Conservation (phyloP, 1,140 invertebrate genomes). For the Dreissena polymorpha region DNA sequence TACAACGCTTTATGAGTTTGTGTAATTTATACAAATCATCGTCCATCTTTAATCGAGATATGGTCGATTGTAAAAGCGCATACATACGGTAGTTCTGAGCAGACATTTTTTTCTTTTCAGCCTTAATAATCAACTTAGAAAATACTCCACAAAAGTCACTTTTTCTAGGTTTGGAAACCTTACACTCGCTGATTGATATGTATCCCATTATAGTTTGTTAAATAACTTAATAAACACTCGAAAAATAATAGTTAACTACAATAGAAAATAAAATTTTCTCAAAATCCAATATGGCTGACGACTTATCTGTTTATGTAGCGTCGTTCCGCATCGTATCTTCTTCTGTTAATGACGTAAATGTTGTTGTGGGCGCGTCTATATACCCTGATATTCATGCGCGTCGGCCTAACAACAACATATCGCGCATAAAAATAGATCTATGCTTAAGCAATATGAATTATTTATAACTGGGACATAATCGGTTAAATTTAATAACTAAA, state of each 20-base stretch:
- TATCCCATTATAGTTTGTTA: not conserved
- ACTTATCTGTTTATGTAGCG: not conserved
- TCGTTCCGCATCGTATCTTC: not conserved
- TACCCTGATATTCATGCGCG: constrained; percentile 16
- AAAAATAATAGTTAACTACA: not conserved
- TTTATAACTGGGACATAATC: no score
- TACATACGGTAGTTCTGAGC: constrained; percentile 39
- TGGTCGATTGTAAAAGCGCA: constrained; percentile 38
- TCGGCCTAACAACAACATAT: no score
- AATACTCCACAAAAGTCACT: not conserved
- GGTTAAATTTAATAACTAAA: no score
- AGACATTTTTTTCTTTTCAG: constrained; percentile 20
- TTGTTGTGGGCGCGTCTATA: constrained; percentile 13
- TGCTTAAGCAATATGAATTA: no score
- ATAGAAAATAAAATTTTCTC: constrained; percentile 11
- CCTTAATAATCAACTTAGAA: constrained; percentile 31
- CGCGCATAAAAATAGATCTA: no score
- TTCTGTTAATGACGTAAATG: not conserved
- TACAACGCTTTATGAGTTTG: no score
- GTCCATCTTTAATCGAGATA: constrained; percentile 18
- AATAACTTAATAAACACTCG: not conserved
- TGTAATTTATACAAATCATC: not conserved
- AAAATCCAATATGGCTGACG: constrained; percentile 38
- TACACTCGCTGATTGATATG: not conserved
- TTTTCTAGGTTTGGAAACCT: not conserved